Evolutionary conservation across 2,113 vertebrate genomes (phyloP).

Genomic region (Scortum barcoo): DNA sequence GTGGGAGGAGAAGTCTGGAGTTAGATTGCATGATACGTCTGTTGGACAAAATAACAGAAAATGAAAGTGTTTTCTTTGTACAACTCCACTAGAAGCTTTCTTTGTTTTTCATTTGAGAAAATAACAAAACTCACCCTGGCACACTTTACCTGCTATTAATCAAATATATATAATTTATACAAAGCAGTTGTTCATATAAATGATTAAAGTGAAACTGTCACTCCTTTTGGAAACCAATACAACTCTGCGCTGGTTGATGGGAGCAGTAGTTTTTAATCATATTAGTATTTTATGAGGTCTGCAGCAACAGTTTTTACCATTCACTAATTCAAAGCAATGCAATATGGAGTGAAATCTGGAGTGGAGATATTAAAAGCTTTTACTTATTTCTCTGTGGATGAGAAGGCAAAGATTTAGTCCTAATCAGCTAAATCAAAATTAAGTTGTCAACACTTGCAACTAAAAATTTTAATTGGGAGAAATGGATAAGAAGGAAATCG

Average conservation of each 20-base stretch:
- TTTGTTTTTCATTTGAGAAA: background rate
- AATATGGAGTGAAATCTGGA: background rate
- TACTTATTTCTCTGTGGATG: background rate
- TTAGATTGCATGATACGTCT: background rate
- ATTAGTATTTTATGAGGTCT: background rate
- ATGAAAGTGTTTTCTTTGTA: background rate
- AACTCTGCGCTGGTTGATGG: background rate
- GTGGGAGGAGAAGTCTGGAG: background rate
- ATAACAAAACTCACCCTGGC: background rate
- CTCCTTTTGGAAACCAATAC: background rate
- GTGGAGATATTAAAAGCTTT: background rate
- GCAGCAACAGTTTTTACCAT: background rate
- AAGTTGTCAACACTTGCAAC: background rate
- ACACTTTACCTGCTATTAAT: background rate
- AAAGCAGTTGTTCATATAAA: background rate
- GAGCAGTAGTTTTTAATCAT: constrained; percentile 1
- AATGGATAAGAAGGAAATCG: constrained; percentile 22
- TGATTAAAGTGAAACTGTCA: background rate
- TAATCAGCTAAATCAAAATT: constrained; percentile 28
- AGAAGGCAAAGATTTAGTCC: constrained; percentile 11
- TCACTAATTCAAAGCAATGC: background rate
- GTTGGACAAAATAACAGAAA: background rate
- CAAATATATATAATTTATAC: background rate
- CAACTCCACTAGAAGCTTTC: background rate
- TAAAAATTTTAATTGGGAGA: constrained; percentile 8